Conservation (phyloP, 2,113 vertebrate genomes). For the Ammodytes marinus region DNA sequence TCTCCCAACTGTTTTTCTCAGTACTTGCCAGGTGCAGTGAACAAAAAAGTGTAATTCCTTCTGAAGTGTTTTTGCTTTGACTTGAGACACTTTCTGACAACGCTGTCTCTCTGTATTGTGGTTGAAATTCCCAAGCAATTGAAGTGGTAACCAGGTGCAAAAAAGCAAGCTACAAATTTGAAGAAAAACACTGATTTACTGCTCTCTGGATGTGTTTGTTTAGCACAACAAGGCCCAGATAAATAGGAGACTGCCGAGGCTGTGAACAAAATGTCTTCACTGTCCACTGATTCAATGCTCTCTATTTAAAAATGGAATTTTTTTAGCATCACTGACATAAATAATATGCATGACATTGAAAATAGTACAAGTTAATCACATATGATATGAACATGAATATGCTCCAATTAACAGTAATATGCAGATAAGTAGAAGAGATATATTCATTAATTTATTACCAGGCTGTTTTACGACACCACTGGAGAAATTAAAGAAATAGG, state of each 20-base stretch:
- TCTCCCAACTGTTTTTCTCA: conserved; percentile 10
- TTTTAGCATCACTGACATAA: too few species aligned
- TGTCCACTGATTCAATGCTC: background rate
- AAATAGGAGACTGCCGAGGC: too few species aligned
- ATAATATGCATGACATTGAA: too few species aligned
- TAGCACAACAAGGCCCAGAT: background rate
- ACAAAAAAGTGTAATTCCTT: background rate
- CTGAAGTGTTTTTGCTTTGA: conserved; percentile 3
- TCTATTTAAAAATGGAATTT: background rate
- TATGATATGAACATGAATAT: too few species aligned
- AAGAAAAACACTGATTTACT: background rate
- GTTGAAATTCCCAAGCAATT: background rate
- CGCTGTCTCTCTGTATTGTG: background rate
- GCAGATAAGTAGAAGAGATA: too few species aligned
- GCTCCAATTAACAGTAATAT: too few species aligned
- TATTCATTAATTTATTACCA: too few species aligned
- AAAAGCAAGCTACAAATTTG: background rate
- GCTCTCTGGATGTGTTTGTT: background rate
- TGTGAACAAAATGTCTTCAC: too few species aligned
- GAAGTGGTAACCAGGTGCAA: background rate
- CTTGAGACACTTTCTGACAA: conserved; percentile 1
- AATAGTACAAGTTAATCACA: too few species aligned
- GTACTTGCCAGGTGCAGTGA: conserved; percentile 10
- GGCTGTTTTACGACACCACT: too few species aligned
- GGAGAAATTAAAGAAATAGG: too few species aligned